Conservation (phyloP, 2,797 vertebrate species). For the Cossypha dichroa region DNA sequence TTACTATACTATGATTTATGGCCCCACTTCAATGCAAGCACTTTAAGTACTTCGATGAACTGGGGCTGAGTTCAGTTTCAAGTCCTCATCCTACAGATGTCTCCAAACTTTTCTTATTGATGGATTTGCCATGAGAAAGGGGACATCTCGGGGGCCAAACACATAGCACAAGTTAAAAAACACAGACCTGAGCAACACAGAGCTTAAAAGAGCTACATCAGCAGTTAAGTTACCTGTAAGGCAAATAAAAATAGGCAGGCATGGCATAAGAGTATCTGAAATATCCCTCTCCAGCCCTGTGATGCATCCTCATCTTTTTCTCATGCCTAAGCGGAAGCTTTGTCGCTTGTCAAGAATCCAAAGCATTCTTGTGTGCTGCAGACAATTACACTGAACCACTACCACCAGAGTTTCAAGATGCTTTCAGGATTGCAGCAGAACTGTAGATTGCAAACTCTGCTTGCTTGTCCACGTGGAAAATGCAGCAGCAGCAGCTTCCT, state of each 20-base stretch:
- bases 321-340: background rate
- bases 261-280: background rate
- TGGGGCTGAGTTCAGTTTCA: background rate
- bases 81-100: background rate
- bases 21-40: background rate
- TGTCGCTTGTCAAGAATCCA: background rate
- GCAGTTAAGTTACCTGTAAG: background rate
- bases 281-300: background rate
- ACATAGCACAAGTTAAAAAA: background rate
- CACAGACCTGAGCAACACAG: background rate
- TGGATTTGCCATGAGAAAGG: background rate
- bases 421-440: background rate
- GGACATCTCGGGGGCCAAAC: background rate
- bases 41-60: background rate
- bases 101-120: background rate
- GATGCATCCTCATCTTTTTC: background rate
- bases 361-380: background rate
- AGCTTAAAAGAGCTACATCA: background rate
- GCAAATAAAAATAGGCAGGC: background rate
- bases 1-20: background rate
- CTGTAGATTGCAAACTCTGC: background rate
- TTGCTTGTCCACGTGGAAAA: background rate
- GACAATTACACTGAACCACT: background rate
- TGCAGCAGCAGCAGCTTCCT: background rate
- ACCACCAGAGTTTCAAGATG: background rate